Evolutionary conservation across 1,140 invertebrate species (phyloP), one percentile per base, ranked within the genome.

Genomic region (Meloidogyne floridensis): DNA sequence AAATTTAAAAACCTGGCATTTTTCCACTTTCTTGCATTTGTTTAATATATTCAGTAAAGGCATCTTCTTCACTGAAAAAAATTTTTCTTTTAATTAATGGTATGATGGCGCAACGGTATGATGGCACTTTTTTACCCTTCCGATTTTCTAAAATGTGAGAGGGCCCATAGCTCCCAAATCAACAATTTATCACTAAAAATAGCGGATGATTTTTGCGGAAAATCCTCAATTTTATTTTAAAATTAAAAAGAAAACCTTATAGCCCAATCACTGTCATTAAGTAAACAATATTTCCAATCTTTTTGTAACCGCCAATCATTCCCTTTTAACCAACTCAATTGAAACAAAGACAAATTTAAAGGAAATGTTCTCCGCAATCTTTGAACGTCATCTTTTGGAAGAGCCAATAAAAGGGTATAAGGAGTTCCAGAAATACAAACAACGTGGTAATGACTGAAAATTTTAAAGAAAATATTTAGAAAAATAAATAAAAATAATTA

Each of bases 251-350:
- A 43, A 5, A 15, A 79, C 77, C 77, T 54, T 15, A 79, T 72
- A 2, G 77, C 72, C 10, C 85, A 85, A 65, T 90, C 89, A 54
- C 87, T 88, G 74, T 89, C 88, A 77, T 89, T 89, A 53, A 89
- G 80, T 73, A 90, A 75, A 80, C 88, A 89, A 80, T 89, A 89
- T 53, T 89, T 56, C 87, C 89, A 90, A 71, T 90, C 82, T n/a
- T 89, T 89, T 79, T 89, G 88, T 54, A 89, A 76, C 7, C 82
- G 82, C 88, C 88, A 90, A 51, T 88, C 75, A 47, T 86, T 82
- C 10, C 79, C 88, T 32, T 79, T 51, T 54, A 90, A 80, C 88
- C 88, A 90, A 51, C 80, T 81, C 77, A 87, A 32, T 43, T 87
- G 73, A 15, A 90, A 80, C 20, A 75, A 56, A 18, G 78, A 65